Percentiles rank a stretch among this genome's conserved stretches.
phyloP scores from a whole-genome alignment of 92 coral and sea anemone genomes.

The Paragorgia papillata region DNA sequence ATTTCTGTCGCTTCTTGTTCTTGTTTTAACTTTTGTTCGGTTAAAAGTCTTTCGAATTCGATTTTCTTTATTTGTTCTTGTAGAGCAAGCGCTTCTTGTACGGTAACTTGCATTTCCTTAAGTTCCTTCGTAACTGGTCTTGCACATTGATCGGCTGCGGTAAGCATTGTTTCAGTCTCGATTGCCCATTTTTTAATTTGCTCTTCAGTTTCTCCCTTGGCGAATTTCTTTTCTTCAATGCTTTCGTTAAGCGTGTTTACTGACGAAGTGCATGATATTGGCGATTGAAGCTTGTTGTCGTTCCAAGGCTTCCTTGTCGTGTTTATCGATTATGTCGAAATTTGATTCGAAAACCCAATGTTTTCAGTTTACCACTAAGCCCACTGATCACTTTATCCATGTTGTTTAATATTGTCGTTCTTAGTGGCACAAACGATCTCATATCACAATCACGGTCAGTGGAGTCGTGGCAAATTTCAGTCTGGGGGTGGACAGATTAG shows the following conservation, averaged over 20 bases:
- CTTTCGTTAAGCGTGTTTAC: constrained; percentile 22
- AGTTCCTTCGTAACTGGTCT: constrained; percentile 8
- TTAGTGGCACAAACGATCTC: too few relatives aligned
- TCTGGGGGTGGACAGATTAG: too few relatives aligned
- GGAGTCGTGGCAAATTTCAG: too few relatives aligned
- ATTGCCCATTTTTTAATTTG: constrained; percentile 54
- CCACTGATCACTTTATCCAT: too few relatives aligned
- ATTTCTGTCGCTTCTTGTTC: too few relatives aligned
- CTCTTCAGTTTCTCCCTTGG: constrained; percentile 45
- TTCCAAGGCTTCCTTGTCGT: background rate
- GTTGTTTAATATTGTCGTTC: too few relatives aligned
- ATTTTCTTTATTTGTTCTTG: too few relatives aligned
- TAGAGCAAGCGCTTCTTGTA: too few relatives aligned
- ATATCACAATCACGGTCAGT: too few relatives aligned
- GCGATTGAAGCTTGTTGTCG: constrained; percentile 25
- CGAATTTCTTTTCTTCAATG: constrained; percentile 37
- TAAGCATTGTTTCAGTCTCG: constrained; percentile 14
- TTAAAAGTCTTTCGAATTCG: too few relatives aligned
- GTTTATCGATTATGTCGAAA: constrained; percentile 17
- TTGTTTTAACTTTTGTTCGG: too few relatives aligned
- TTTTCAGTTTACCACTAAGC: constrained; percentile 11
- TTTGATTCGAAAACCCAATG: background rate
- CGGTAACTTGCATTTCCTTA: too few relatives aligned
- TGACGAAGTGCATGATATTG: background rate
- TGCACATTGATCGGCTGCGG: constrained; percentile 39